Evolutionary conservation across 2,888 invertebrate genomes (phyloP).

Genomic region (Aporophyla lueneburgensis): DNA sequence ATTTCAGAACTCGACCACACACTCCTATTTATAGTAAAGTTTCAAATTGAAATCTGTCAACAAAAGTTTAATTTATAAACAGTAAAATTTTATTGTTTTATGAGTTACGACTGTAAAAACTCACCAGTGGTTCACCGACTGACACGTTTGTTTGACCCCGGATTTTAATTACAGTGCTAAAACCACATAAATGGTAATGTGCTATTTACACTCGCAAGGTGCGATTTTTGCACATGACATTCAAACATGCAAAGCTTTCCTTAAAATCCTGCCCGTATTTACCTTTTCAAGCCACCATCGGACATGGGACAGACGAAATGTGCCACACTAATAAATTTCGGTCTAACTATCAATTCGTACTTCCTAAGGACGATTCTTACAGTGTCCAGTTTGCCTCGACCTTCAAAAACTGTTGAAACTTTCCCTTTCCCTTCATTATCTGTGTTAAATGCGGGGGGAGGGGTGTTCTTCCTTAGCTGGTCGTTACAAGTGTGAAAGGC

Average conservation of each 20-base stretch:
- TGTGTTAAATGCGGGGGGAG: conserved; percentile 40
- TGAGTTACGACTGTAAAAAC: conserved; percentile 23
- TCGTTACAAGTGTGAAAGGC: conserved; percentile 75
- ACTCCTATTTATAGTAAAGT: not conserved
- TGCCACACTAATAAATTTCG: conserved; percentile 75
- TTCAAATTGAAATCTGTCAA: conserved; percentile 45
- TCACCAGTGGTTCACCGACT: conserved; percentile 24
- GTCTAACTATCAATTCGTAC: conserved; percentile 71
- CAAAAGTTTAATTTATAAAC: conserved; percentile 31
- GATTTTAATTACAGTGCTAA: conserved; percentile 49
- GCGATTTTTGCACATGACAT: conserved; percentile 19
- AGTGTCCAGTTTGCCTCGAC: conserved; percentile 69
- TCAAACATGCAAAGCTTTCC: conserved; percentile 7
- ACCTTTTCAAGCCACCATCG: conserved; percentile 23
- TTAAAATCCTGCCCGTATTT: conserved; percentile 25
- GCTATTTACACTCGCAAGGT: conserved; percentile 38
- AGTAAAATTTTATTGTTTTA: conserved; percentile 39
- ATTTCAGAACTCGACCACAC: conserved; percentile 25
- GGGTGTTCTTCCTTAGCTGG: conserved; percentile 69
- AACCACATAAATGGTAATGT: conserved; percentile 11
- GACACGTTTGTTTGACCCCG: conserved; percentile 39
- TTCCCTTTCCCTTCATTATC: conserved; percentile 34
- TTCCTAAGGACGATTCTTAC: conserved; percentile 69
- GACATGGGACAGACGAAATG: conserved; percentile 41
- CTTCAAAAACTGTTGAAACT: conserved; percentile 38